phyloP scores from a whole-genome alignment of 2,797 vertebrate genomes.

The Notolabrus celidotus region DNA sequence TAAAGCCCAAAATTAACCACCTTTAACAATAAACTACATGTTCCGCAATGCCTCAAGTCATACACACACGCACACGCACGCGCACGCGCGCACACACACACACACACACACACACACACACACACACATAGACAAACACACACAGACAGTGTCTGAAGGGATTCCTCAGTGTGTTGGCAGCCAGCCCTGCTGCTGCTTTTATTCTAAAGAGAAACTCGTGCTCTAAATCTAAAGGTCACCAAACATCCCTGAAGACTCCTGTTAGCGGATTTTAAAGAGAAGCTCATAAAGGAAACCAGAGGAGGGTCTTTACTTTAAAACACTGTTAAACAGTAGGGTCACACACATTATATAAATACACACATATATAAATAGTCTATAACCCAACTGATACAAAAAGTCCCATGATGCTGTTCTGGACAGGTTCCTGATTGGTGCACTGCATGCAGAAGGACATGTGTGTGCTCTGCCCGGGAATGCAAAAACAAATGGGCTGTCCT shows the following conservation, averaged over 20 bases:
- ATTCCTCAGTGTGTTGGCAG: background rate
- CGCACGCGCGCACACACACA: background rate
- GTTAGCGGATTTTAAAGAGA: constrained; percentile 7
- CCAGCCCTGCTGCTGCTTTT: constrained; percentile 6
- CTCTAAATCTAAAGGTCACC: constrained; percentile 26
- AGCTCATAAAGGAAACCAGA: background rate
- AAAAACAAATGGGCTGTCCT: too few relatives aligned
- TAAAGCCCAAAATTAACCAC: too few relatives aligned
- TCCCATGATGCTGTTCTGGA: too few relatives aligned
- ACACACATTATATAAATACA: too few relatives aligned
- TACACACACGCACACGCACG: background rate
- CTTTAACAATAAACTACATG: too few relatives aligned
- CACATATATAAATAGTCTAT: too few relatives aligned
- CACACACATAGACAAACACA: background rate
- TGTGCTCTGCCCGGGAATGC: too few relatives aligned
- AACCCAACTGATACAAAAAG: too few relatives aligned
- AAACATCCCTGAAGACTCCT: constrained; percentile 7
- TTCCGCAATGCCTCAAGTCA: too few relatives aligned
- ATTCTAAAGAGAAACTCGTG: constrained; percentile 17
- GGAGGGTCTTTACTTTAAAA: background rate
- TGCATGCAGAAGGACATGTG: too few relatives aligned
- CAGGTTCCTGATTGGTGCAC: too few relatives aligned
- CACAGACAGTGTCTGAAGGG: background rate
- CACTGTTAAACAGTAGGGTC: background rate
- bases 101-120: background rate